phyloP scores from a whole-genome alignment of 2,797 vertebrate genomes.

The Chaunax sp. region DNA sequence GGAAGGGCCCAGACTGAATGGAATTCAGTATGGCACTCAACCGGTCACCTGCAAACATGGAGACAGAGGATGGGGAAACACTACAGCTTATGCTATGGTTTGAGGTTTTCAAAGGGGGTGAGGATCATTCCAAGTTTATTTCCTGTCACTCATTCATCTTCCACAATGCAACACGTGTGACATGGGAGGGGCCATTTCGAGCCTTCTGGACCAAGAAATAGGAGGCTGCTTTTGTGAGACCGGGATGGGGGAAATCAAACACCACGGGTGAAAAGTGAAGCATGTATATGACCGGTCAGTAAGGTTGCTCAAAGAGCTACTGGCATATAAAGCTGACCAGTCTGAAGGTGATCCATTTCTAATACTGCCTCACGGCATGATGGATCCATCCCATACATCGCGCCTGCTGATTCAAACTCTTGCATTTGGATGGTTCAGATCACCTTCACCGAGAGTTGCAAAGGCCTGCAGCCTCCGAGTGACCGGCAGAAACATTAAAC shows the following conservation, averaged over 20 bases:
- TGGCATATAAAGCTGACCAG: conserved; percentile 1
- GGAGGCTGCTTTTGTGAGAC: background rate
- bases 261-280: background rate
- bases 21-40: conserved; percentile 99
- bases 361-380: conserved; percentile 1
- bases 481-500: no score
- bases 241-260: background rate
- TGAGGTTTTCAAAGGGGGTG: conserved; percentile 60
- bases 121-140: conserved; percentile 57
- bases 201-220: background rate
- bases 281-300: no score
- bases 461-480: background rate
- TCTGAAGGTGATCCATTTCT: background rate
- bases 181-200: conserved; percentile 37
- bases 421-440: background rate
- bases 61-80: conserved; percentile 92
- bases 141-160: conserved; percentile 51
- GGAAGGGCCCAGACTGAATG: conserved; percentile 99
- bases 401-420: background rate
- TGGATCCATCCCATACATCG: background rate
- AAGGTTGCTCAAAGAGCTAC: background rate
- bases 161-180: conserved; percentile 47
- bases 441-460: background rate
- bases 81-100: conserved; percentile 92
- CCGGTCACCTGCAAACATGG: conserved; percentile 99